A percentile compares a stretch with the other conserved stretches of the same genome.
These are phyloP conservation scores for Heliothis peltigera DNA, from an alignment of 2,888 invertebrate species.

Conservation along the genomic window DNA sequence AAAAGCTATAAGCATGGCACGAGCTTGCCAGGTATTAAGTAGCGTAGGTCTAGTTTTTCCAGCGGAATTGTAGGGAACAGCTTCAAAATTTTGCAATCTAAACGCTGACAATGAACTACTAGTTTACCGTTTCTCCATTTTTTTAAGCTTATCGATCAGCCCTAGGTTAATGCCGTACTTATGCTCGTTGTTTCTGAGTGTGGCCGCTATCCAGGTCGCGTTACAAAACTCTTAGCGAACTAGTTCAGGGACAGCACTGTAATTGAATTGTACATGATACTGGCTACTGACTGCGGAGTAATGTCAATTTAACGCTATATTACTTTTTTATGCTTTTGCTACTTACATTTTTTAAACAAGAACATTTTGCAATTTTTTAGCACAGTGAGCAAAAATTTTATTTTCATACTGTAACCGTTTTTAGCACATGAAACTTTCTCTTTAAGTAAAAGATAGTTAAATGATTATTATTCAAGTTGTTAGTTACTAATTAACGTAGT, in stretches of 20 bases:
- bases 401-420: conserved; percentile 16
- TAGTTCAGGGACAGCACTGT: conserved; percentile 84
- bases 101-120: neutral
- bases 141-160: conserved; percentile 22
- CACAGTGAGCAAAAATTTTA: conserved; percentile 9
- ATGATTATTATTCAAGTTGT: conserved; percentile 31
- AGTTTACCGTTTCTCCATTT: neutral
- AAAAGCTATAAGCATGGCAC: conserved; percentile 31
- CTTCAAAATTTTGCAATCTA: neutral
- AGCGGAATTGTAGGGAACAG: neutral
- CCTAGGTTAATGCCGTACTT: conserved; percentile 36
- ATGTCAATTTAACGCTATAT: conserved; percentile 55
- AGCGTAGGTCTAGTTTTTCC: neutral
- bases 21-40: conserved; percentile 16
- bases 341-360: conserved; percentile 14
- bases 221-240: conserved; percentile 83
- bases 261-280: conserved; percentile 81
- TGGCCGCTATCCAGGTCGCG: conserved; percentile 80
- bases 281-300: conserved; percentile 60
- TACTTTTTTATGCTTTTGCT: conserved; percentile 30
- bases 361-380: conserved; percentile 16
- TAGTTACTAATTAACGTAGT: conserved; percentile 49
- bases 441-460: conserved; percentile 28
- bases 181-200: conserved; percentile 62
- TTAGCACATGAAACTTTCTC: conserved; percentile 52